These are phyloP conservation scores for Mobula hypostoma DNA, from an alignment of 2,113 vertebrate genomes.

Conservation along the genomic window DNA sequence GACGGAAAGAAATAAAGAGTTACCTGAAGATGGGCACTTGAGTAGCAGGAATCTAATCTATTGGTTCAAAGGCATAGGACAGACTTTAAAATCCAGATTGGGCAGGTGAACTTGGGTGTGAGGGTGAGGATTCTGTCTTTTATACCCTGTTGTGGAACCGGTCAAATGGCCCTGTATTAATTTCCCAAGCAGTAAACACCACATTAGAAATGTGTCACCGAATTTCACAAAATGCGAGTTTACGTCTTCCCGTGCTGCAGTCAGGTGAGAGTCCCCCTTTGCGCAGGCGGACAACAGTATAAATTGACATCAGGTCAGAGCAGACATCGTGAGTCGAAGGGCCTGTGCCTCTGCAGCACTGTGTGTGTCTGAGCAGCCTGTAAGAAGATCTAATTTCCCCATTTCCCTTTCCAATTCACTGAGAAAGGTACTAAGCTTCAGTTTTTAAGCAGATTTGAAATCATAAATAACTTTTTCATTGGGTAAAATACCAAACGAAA, in stretches of 20 bases:
- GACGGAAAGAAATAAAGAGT: too few species aligned
- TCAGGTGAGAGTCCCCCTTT: constrained; percentile 44
- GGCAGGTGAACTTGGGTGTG: background rate
- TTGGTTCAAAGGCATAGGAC: background rate
- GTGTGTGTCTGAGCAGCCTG: constrained; percentile 28
- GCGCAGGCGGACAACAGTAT: constrained; percentile 18
- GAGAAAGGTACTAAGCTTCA: constrained; percentile 44
- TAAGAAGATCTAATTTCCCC: constrained; percentile 43
- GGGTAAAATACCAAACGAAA: background rate
- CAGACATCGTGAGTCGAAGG: too few species aligned
- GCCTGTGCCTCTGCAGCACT: too few species aligned
- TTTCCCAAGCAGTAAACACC: background rate
- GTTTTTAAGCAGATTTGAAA: background rate
- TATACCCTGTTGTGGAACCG: background rate
- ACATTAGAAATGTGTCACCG: constrained; percentile 38
- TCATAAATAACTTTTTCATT: background rate
- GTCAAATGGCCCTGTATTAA: background rate
- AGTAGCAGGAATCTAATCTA: too few species aligned
- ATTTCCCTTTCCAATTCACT: constrained; percentile 39
- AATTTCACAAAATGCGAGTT: constrained; percentile 41
- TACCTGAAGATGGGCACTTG: too few species aligned
- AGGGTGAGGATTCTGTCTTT: background rate
- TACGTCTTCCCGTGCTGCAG: constrained; percentile 40
- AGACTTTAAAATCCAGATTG: too few species aligned
- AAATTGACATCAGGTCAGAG: too few species aligned